Base-by-base conservation (phyloP, 2,113 vertebrate genomes). In the Myotis lucifugus region DNA sequence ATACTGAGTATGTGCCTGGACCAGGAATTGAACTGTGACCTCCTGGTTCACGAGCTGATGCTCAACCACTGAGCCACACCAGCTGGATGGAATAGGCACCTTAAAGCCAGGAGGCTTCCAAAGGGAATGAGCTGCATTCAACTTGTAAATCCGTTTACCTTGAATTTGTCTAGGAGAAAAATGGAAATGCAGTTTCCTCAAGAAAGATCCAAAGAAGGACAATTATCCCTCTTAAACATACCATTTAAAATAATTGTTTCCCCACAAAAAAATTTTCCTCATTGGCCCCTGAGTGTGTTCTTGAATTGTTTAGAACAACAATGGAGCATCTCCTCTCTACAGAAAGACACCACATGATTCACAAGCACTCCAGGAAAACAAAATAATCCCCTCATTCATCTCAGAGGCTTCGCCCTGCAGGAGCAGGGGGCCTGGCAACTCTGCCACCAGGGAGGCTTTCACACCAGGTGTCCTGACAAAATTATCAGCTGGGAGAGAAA, bases 211-310 rank as follows among this genome's bases (percentile, higher is more conserved):
- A 69, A 78, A 78, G 96, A 94, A 81, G 9, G 23, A 91, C 89
- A 92, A 91, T 93, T 88, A 67, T 59, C 54, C 66, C 54, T 67
- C 59, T 96, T 95, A 93, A 97, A 98, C 93, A 52, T 67, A 64
- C 32, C 79, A 77, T 94, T 91, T 96, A 97, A 97, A 96, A 96
- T 95, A 95, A 96, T 52, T 94, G 73, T 97, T 92, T 97, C 88
- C 94, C 93, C 93, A 96, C 96, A 59, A 93, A 42, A 50, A 32
- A n/a, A n/a, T 8, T 95, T 96, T 97, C 12, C 2, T 96, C 93
- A 1, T 0, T 93, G 94, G 72, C 23, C 42, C 29, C 52, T 85
- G 19, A 72, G 89, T 56, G 29, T 67, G 46, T 85, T 95, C 37
- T 93, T 81, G 14, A 93, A 74, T 96, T 92, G 85, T 93, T 96